Conservation (phyloP, 2,113 vertebrate species). For the Mesoclemmys tuberculata region DNA sequence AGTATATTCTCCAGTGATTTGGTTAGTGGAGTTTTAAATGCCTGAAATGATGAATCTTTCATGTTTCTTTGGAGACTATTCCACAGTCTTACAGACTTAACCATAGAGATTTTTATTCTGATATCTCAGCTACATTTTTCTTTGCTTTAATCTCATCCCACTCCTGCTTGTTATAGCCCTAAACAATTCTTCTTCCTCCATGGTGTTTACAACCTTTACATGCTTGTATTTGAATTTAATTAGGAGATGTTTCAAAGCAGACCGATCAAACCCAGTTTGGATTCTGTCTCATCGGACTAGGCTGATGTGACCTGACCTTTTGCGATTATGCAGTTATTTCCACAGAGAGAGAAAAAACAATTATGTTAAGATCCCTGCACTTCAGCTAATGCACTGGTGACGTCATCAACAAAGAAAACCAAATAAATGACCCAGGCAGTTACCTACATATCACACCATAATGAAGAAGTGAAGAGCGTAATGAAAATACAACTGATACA, state of each 20-base stretch:
- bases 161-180: neutral
- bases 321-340: slow-evolving; percentile 13
- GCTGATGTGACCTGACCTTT: slow-evolving; percentile 20
- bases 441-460: neutral
- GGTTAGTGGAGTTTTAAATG: slow-evolving; percentile 48
- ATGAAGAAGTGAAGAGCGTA: neutral
- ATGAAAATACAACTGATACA: slow-evolving; percentile 1
- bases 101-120: slow-evolving; percentile 1
- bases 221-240: slow-evolving; percentile 44
- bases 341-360: slow-evolving; percentile 24
- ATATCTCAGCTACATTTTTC: slow-evolving; percentile 12
- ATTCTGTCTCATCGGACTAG: neutral
- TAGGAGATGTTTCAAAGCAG: slow-evolving; percentile 27
- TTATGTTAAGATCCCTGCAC: slow-evolving; percentile 34
- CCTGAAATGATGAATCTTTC: slow-evolving; percentile 29
- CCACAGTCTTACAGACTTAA: slow-evolving; percentile 27
- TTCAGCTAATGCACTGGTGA: slow-evolving; percentile 57
- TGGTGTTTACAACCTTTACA: slow-evolving; percentile 29
- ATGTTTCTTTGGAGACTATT: slow-evolving; percentile 36
- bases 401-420: slow-evolving; percentile 43
- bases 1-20: slow-evolving; percentile 24
- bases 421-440: neutral
- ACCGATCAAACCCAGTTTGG: slow-evolving; percentile 50
- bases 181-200: neutral
- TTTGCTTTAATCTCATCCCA: neutral